phyloP scores from a whole-genome alignment of 2,113 vertebrate species.

The Protobothrops mucrosquamatus region DNA sequence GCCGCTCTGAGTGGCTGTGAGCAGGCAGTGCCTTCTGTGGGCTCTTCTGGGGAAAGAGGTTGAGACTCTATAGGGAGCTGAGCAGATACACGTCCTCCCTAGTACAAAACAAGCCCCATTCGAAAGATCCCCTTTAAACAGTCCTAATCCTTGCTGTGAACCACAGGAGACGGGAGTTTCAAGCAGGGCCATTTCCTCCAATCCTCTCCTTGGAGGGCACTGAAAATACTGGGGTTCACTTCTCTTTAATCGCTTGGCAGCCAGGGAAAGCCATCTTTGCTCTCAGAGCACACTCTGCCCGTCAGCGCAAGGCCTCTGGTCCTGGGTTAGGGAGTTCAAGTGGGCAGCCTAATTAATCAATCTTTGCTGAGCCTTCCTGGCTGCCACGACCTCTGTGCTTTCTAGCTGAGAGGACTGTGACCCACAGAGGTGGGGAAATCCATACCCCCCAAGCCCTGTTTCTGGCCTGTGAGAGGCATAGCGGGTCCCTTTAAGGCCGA shows the following conservation, averaged over 20 bases:
- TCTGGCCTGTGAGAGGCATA: neutral
- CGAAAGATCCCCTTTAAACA: neutral
- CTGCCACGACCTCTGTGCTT: rapidly evolving
- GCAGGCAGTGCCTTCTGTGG: slow-evolving; percentile 39
- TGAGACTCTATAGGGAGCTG: slow-evolving; percentile 23
- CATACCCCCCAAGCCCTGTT: rapidly evolving
- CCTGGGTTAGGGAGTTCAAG: neutral
- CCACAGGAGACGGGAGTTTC: neutral
- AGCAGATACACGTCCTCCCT: neutral
- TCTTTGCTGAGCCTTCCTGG: neutral
- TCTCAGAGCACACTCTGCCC: slow-evolving; percentile 3
- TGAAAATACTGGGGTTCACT: neutral
- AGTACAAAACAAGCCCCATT: neutral
- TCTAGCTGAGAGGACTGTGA: rapidly evolving
- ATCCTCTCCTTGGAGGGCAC: neutral
- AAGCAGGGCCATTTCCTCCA: neutral
- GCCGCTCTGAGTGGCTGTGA: neutral
- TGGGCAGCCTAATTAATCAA: neutral
- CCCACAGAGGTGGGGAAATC: rapidly evolving
- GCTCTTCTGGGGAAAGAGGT: slow-evolving; percentile 40
- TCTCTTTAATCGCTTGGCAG: rapidly evolving
- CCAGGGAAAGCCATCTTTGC: neutral
- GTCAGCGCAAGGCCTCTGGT: neutral
- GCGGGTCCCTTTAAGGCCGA: neutral
- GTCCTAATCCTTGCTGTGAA: neutral